phyloP scores from a whole-genome alignment of 1,140 invertebrate species.

The Acromyrmex heyeri region DNA sequence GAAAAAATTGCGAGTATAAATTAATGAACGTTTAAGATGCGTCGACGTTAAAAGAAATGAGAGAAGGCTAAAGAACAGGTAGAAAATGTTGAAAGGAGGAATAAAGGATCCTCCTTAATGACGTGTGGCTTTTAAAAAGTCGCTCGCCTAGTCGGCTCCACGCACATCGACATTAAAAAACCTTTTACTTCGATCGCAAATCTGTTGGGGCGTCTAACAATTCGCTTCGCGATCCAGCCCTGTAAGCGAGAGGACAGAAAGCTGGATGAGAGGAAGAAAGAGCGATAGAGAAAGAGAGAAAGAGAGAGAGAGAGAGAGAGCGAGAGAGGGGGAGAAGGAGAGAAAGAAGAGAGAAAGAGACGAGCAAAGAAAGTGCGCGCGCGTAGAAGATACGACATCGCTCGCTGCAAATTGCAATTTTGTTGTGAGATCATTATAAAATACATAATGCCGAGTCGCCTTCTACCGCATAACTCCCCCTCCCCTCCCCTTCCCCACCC shows the following conservation, averaged over 20 bases:
- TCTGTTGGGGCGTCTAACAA: conserved; percentile 25
- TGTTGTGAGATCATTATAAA: conserved; percentile 86
- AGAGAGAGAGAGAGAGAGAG: too few species aligned
- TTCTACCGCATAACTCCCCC: conserved; percentile 58
- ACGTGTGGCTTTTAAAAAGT: conserved; percentile 42
- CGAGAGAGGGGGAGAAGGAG: conserved; percentile 5
- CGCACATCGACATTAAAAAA: conserved; percentile 29
- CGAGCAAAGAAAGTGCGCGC: conserved; percentile 62
- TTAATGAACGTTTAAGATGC: background rate
- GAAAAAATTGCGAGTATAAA: background rate
- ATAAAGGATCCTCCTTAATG: conserved; percentile 16
- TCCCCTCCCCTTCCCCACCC: background rate
- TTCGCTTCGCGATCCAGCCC: conserved; percentile 42
- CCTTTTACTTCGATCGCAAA: conserved; percentile 36
- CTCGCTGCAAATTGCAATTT: conserved; percentile 84
- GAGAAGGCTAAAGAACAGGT: background rate
- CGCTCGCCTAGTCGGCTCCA: background rate
- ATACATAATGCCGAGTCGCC: conserved; percentile 84
- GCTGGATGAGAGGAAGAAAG: background rate
- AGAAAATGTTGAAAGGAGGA: background rate
- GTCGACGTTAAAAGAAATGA: background rate
- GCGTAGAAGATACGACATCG: conserved; percentile 77
- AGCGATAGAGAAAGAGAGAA: conserved; percentile 1
- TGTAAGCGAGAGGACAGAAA: conserved; percentile 34
- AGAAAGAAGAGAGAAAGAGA: conserved; percentile 31